Conservation (phyloP, 1,140 invertebrate genomes). For the Heliconius hermathena region DNA sequence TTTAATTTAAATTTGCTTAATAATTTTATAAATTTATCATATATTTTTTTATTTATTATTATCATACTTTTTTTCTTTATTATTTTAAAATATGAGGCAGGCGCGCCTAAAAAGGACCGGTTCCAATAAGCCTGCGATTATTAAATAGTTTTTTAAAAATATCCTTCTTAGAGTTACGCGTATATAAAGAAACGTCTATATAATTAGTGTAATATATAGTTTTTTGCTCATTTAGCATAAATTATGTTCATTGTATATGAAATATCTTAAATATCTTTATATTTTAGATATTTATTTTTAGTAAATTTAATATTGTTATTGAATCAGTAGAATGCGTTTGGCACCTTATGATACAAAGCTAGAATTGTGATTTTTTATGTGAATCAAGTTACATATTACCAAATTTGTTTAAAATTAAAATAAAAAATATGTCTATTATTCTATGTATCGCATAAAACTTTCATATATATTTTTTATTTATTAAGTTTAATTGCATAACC, state of each 20-base stretch:
- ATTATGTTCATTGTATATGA: not conserved
- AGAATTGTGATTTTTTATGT: not conserved
- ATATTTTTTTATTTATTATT: not conserved
- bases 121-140: not conserved
- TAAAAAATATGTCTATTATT: no score
- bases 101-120: not conserved
- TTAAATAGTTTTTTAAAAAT: no score
- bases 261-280: not conserved
- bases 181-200: no score
- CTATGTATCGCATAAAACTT: no score
- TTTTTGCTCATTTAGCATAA: constrained; percentile 8
- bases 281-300: not conserved
- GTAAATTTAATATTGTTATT: not conserved
- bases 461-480: no score
- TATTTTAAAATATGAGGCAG: no score
- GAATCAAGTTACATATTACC: no score
- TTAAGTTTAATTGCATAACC: no score
- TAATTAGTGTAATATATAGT: not conserved
- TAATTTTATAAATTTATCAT: not conserved
- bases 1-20: not conserved
- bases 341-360: not conserved
- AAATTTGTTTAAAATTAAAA: no score
- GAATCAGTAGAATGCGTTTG: not conserved
- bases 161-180: no score
- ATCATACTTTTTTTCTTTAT: no score